Evolutionary conservation across 2,888 invertebrate genomes (phyloP).

Genomic region (Listrodromus nycthemerus): DNA sequence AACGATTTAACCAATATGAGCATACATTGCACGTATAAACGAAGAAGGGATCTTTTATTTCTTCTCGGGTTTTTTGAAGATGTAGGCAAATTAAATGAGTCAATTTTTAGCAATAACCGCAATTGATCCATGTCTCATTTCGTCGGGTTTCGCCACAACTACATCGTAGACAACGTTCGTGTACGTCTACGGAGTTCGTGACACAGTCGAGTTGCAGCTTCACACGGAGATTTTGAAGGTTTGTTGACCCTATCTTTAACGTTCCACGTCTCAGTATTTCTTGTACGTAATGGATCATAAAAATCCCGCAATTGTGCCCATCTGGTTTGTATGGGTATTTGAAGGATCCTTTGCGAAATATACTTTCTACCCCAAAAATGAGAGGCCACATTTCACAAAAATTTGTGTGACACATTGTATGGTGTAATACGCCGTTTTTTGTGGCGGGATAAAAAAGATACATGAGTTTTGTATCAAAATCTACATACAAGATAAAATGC

Average conservation of each 20-base stretch:
- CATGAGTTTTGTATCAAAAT: background rate
- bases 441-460: background rate
- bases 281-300: constrained; percentile 26
- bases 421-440: background rate
- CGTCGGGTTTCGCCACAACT: background rate
- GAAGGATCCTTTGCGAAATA: background rate
- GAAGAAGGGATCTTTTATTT: background rate
- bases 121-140: background rate
- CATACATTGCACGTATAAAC: background rate
- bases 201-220: background rate
- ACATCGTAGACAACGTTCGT: background rate
- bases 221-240: background rate
- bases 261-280: constrained; percentile 4
- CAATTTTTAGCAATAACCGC: background rate
- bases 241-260: background rate
- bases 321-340: background rate
- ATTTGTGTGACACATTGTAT: background rate
- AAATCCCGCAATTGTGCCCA: constrained; percentile 32
- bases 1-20: too few relatives aligned
- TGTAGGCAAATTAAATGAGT: background rate
- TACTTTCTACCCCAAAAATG: background rate
- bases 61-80: background rate
- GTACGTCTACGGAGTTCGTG: background rate
- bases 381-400: background rate
- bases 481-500: constrained; percentile 7